Evolutionary conservation across 2,888 invertebrate genomes (phyloP).

Genomic region (Gastrophysa polygoni): DNA sequence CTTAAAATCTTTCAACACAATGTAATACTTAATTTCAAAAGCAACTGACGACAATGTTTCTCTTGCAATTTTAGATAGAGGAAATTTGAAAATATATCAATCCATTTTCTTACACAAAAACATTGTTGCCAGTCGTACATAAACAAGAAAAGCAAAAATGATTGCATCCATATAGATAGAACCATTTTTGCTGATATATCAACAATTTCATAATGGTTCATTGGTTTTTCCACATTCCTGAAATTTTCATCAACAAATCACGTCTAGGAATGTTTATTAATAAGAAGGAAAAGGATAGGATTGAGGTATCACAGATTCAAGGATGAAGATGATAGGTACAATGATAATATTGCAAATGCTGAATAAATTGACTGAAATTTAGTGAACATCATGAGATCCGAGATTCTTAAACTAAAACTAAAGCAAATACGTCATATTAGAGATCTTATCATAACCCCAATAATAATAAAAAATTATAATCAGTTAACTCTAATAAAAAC

Average conservation of each 20-base stretch:
- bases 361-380: constrained; percentile 37
- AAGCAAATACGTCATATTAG: constrained; percentile 38
- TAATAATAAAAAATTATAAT: constrained; percentile 31
- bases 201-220: neutral
- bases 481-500: constrained; percentile 31
- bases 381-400: constrained; percentile 51
- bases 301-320: constrained; percentile 49
- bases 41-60: no score
- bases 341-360: constrained; percentile 38
- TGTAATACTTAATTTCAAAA: no score
- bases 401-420: constrained; percentile 44
- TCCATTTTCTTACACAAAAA: neutral
- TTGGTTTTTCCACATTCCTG: neutral
- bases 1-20: no score
- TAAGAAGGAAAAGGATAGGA: constrained; percentile 19
- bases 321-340: constrained; percentile 44
- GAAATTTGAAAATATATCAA: no score
- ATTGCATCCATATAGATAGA: neutral
- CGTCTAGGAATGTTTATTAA: no score
- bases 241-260: neutral
- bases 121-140: neutral
- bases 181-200: neutral
- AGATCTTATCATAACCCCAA: constrained; percentile 45
- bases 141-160: neutral
- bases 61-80: no score